A percentile compares a stretch with the other conserved stretches of the same genome.
phyloP scores from a whole-genome alignment of 2,888 invertebrate species.

The Brachynemurus nebulosus region DNA sequence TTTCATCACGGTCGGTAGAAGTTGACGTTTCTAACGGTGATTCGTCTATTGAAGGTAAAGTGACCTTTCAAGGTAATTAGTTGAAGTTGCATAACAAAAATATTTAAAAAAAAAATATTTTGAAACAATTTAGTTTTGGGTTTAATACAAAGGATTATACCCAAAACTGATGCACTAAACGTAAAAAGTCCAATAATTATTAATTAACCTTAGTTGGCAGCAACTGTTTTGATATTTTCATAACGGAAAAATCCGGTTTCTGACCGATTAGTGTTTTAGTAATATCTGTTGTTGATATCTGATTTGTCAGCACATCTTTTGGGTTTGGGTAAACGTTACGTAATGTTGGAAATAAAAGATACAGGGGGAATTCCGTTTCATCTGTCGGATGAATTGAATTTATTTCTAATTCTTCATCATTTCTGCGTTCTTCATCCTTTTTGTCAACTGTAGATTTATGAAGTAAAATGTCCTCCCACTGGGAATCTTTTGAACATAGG shows the following conservation, averaged over 20 bases:
- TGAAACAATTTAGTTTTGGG: too few species aligned
- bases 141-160: too few species aligned
- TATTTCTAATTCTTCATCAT: slow-evolving; percentile 19
- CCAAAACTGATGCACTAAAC: too few species aligned
- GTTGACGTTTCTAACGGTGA: too few species aligned
- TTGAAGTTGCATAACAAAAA: too few species aligned
- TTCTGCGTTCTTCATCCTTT: not conserved
- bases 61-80: too few species aligned
- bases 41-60: too few species aligned
- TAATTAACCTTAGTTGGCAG: slow-evolving; percentile 11
- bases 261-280: slow-evolving; percentile 25
- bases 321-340: slow-evolving; percentile 5
- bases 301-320: not conserved
- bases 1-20: too few species aligned
- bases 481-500: slow-evolving; percentile 35
- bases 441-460: slow-evolving; percentile 18
- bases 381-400: slow-evolving; percentile 19
- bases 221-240: slow-evolving; percentile 21
- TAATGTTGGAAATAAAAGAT: slow-evolving; percentile 23
- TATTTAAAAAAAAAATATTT: too few species aligned
- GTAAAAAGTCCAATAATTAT: too few species aligned
- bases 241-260: slow-evolving; percentile 22
- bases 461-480: slow-evolving; percentile 32
- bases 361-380: slow-evolving; percentile 19
- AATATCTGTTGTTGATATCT: slow-evolving; percentile 21